Base-by-base conservation (phyloP, 1,140 invertebrate species). In the Scylla paramamosain region DNA sequence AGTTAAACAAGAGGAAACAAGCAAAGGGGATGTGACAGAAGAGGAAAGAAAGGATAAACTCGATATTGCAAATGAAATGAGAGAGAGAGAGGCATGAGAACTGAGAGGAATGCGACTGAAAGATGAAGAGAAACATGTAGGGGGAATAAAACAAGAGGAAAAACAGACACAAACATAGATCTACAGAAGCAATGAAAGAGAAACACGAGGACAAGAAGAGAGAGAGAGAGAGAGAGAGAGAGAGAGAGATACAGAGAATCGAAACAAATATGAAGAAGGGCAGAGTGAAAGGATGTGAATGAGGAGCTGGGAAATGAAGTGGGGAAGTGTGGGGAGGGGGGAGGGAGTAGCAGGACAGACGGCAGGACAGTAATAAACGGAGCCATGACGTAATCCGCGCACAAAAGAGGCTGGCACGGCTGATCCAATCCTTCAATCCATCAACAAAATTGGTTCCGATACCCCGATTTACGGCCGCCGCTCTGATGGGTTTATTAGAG, bases 371-470 rank as follows among this genome's bases (percentile, higher is more conserved):
- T 77, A 77, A 77, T 77, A 77, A 77, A 77, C 67, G 67, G 67
- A 77, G 67, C 20, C 12, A n/a, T 77, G 67, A 77, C 67, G 67
- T 77, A 77, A 77, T 77, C 67, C 67, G 67, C 25, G 67, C 20
- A 77, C 67, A 77, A 77, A 77, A 77, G 67, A 77, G 67, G 67
- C 67, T 77, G 67, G 25, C 67, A 77, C n/a, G 20, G 67, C 67
- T 77, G 67, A 77, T 77, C 67, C 67, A 77, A 77, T 77, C 67
- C 67, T 77, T 77, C 67, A 77, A 77, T 77, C 67, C 67, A 77
- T 77, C 67, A 77, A n/a, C 67, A 77, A 77, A 77, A 77, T 77
- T 77, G 67, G 67, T n/a, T n/a, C 25, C 67, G 67, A 77, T 77
- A 77, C 20, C 67, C 67, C n/a, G 67, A 77, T 77, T 77, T 77